phyloP scores from a whole-genome alignment of 2,113 vertebrate genomes.

The Ibidorhyncha struthersii region DNA sequence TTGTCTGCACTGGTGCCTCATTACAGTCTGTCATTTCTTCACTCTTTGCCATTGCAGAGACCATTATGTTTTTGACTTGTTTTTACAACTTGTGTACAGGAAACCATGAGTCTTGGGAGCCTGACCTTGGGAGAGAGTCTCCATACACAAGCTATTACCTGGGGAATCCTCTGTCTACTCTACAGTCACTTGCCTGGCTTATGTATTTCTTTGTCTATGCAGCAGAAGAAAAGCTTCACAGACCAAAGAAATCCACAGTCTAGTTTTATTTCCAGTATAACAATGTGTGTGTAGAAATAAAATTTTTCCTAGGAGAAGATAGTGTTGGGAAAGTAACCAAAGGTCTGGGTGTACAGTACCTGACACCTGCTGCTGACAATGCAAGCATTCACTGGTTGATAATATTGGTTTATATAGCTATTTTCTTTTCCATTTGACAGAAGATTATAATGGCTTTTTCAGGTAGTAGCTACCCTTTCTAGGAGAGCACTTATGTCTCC shows the following conservation, averaged over 20 bases:
- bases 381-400: not conserved
- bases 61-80: not conserved
- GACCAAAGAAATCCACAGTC: not conserved
- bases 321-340: not conserved
- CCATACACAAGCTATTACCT: not conserved
- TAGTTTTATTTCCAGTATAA: not conserved
- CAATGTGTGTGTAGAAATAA: not conserved
- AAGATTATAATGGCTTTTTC: not conserved
- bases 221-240: not conserved
- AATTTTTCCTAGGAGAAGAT: not conserved
- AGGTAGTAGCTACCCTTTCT: not conserved
- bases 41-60: not conserved
- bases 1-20: not conserved
- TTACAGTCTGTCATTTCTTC: not conserved
- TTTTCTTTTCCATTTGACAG: not conserved
- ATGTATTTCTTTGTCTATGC: not conserved
- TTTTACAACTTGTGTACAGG: not conserved
- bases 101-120: not conserved
- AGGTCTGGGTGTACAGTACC: not conserved
- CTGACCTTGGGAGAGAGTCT: not conserved
- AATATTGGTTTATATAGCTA: not conserved
- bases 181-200: rapidly evolving
- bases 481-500: not conserved
- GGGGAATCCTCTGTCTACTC: not conserved
- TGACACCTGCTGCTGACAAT: not conserved